Conservation (phyloP, 1,140 invertebrate genomes). For the Palaemon carinicauda region DNA sequence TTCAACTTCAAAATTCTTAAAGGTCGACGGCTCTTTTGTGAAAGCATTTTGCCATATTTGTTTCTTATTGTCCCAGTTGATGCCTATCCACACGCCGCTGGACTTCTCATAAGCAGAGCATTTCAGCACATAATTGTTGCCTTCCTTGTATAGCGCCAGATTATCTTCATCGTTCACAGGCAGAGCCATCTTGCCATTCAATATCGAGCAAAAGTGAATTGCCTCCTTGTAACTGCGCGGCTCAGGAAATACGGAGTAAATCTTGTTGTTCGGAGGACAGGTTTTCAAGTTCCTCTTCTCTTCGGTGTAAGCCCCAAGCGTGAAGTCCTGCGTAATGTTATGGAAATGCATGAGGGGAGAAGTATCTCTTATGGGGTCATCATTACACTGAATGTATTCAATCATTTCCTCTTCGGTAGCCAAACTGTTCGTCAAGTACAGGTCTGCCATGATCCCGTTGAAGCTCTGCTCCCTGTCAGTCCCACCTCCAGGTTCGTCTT, state of each 20-base stretch:
- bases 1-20: constrained; percentile 10
- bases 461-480: constrained; percentile 5
- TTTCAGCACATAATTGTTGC: background rate
- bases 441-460: background rate
- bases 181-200: background rate
- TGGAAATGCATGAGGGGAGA: background rate
- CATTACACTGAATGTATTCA: background rate
- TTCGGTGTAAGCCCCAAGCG: background rate
- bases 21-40: background rate
- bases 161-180: background rate
- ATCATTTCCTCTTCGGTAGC: background rate
- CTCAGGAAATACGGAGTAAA: constrained; percentile 6
- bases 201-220: constrained; percentile 12
- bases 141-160: background rate
- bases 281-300: background rate
- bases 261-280: background rate
- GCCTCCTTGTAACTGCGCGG: background rate
- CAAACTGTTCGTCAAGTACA: background rate
- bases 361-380: background rate
- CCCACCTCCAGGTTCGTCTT: constrained; percentile 9
- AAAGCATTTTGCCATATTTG: background rate
- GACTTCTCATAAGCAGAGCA: constrained; percentile 16
- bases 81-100: constrained; percentile 8
- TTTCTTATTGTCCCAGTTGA: background rate
- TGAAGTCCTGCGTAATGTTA: constrained; percentile 7